Percentiles rank a stretch among this genome's conserved stretches.
Conservation (phyloP, 2,113 vertebrate genomes). For the Amblyornis subalaris region DNA sequence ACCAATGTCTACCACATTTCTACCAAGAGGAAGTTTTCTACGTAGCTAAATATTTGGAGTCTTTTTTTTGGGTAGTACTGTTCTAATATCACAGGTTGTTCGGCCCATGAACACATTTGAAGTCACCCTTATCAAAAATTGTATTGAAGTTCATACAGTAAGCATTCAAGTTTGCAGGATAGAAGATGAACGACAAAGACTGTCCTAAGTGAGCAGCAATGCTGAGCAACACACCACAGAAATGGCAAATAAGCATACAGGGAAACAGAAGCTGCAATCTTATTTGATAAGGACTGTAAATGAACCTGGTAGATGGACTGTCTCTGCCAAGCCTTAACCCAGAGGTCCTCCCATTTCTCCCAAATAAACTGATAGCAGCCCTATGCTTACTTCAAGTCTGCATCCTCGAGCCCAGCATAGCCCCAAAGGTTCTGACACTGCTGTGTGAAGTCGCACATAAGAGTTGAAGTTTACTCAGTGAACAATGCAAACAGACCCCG, state of each 20-base stretch:
- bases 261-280: slow-evolving; percentile 36
- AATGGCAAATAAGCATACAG: background rate
- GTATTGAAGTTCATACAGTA: background rate
- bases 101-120: background rate
- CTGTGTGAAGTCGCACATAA: background rate
- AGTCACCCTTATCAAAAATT: background rate
- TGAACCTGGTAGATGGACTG: background rate
- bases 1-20: background rate
- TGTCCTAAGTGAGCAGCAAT: background rate
- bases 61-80: background rate
- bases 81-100: background rate
- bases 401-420: background rate
- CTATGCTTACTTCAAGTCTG: background rate
- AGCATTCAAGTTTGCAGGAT: background rate
- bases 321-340: background rate
- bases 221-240: background rate
- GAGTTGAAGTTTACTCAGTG: background rate
- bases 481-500: background rate
- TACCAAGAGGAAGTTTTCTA: background rate
- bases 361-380: background rate
- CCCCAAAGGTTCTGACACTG: background rate
- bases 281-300: background rate
- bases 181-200: background rate
- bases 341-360: background rate
- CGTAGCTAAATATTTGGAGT: background rate